A percentile compares a stretch with the other conserved stretches of the same genome.
Conservation (phyloP, 2,888 invertebrate genomes). For the Hymenopus coronatus region DNA sequence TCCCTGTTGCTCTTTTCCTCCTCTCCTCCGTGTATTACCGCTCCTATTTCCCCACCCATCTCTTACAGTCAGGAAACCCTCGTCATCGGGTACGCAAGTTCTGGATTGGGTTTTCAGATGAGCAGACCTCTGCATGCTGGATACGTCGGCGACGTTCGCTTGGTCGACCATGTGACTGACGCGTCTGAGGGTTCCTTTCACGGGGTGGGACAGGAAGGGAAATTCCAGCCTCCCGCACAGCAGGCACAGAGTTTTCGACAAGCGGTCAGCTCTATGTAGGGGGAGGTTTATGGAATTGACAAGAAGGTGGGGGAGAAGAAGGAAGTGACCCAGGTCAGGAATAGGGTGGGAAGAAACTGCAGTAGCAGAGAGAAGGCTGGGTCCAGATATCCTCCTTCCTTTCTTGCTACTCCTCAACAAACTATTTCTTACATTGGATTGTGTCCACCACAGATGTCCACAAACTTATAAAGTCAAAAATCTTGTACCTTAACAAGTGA, state of each 20-base stretch:
- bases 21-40: background rate
- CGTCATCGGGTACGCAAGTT: background rate
- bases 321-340: conserved; percentile 9
- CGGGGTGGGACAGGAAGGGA: background rate
- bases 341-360: background rate
- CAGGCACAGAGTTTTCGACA: background rate
- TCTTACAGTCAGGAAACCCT: background rate
- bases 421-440: too few species aligned
- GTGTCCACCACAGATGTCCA: too few species aligned
- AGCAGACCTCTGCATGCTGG: background rate
- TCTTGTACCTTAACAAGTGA: too few species aligned
- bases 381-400: background rate
- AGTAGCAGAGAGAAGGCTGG: background rate
- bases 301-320: background rate
- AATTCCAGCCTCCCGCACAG: background rate
- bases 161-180: conserved; percentile 8
- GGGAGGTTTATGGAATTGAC: conserved; percentile 1
- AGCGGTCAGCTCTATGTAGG: background rate
- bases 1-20: background rate
- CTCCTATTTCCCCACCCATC: background rate
- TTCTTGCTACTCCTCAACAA: background rate
- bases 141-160: background rate
- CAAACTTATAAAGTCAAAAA: too few species aligned
- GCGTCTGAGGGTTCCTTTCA: background rate
- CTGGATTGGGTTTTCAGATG: conserved; percentile 17